Evolutionary conservation across 2,888 invertebrate genomes (phyloP).

Genomic region (Enoplolaimus lenunculus): DNA sequence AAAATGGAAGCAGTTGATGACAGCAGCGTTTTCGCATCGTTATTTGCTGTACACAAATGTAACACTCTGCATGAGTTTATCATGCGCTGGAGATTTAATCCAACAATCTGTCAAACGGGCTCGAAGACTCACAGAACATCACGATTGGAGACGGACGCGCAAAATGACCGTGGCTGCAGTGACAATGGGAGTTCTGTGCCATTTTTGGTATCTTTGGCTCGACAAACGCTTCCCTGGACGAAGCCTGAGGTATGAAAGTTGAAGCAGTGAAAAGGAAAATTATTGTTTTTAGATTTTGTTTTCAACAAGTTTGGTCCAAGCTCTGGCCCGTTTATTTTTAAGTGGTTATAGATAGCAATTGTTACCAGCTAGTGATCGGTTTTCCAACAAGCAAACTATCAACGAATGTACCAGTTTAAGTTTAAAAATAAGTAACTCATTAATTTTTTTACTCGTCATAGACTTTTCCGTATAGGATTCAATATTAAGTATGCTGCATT

Average conservation of each 20-base stretch:
- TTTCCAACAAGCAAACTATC: too few species aligned
- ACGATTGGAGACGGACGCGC: conserved; percentile 49
- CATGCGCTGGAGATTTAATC: conserved; percentile 61
- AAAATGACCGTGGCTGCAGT: conserved; percentile 66
- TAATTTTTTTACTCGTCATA: too few species aligned
- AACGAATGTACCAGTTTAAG: too few species aligned
- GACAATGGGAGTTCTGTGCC: conserved; percentile 62
- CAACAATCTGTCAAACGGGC: conserved; percentile 60
- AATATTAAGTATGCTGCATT: too few species aligned
- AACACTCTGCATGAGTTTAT: conserved; percentile 58
- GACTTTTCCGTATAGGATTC: too few species aligned
- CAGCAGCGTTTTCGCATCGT: background rate
- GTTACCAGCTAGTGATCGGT: too few species aligned
- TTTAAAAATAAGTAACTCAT: too few species aligned
- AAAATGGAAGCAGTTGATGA: background rate
- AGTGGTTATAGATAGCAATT: too few species aligned
- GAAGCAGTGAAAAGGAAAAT: too few species aligned
- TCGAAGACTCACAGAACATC: conserved; percentile 45
- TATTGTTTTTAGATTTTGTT: too few species aligned
- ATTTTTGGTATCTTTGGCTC: conserved; percentile 68
- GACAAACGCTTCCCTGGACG: conserved; percentile 45
- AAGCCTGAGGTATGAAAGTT: background rate
- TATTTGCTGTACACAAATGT: conserved; percentile 53
- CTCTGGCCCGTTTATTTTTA: too few species aligned
- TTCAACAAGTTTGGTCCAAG: too few species aligned